Evolutionary conservation across 1,140 invertebrate genomes (phyloP).

Genomic region (Drosophila sechellia): DNA sequence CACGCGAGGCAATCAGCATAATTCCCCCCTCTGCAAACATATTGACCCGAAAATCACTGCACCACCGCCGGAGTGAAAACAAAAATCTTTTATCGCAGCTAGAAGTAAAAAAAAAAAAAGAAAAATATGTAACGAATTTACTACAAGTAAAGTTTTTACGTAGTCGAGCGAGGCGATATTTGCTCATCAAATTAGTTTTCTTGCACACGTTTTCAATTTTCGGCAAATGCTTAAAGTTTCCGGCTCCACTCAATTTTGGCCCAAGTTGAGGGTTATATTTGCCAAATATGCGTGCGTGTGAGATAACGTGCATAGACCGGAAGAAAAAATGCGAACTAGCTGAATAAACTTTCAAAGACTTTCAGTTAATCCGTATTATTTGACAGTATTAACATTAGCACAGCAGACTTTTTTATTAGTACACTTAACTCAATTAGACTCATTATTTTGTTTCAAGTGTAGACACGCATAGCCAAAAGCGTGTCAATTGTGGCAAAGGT

Average conservation of each 20-base stretch:
- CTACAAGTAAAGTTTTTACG: slow-evolving; percentile 25
- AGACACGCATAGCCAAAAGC: slow-evolving; percentile 13
- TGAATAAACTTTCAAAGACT: not conserved
- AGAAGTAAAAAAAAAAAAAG: slow-evolving; percentile 5
- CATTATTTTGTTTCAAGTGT: not conserved
- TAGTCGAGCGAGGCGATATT: slow-evolving; percentile 47
- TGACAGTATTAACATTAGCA: not conserved
- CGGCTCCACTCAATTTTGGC: slow-evolving; percentile 16
- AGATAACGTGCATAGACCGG: slow-evolving; percentile 2
- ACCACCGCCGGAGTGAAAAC: slow-evolving; percentile 13
- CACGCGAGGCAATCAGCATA: slow-evolving; percentile 53
- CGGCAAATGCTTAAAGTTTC: slow-evolving; percentile 65
- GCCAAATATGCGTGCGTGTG: slow-evolving; percentile 27
- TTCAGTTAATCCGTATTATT: no score
- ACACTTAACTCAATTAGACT: no score
- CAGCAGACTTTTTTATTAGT: no score
- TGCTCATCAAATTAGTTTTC: slow-evolving; percentile 75
- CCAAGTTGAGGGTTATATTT: slow-evolving; percentile 19
- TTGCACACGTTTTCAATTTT: slow-evolving; percentile 78
- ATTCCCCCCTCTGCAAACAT: slow-evolving; percentile 30
- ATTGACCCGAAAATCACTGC: slow-evolving; percentile 43
- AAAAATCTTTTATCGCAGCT: slow-evolving; percentile 37
- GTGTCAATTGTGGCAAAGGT: slow-evolving; percentile 55
- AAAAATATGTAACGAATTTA: slow-evolving; percentile 32
- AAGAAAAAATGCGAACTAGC: not conserved